Evolutionary conservation across 2,888 invertebrate species (phyloP), one percentile per base, ranked within the genome.

Genomic region (Drosophila falleni): DNA sequence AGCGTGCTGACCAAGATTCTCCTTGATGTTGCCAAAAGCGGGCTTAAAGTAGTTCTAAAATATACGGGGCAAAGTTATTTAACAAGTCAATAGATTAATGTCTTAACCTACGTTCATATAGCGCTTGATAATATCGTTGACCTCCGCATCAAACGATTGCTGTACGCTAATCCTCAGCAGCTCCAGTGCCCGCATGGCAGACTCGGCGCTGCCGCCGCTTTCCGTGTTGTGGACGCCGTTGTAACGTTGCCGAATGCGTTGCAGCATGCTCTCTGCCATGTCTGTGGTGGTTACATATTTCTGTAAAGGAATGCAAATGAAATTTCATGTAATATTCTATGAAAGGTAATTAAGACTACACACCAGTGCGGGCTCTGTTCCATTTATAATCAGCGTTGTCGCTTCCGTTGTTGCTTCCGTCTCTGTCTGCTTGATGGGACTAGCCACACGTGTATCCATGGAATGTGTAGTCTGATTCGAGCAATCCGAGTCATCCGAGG

Each of bases 121-220:
- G 75, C 94, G 94, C 78, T 94, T 93, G 58, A 95, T 93, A 53
- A 95, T 93, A 31, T 92, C 91, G 84, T 94, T 93, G 47, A 95
- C 93, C 82, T 95, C 95, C 80, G 94, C 93, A 89, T 95, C 95
- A 51, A 95, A 94, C 50, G 93, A 92, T 58, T 93, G 92, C 90
- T 95, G 95, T 60, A 95, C 91, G 80, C 94, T 94, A 78, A 94
- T 94, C 41, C 95, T 91, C 31, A 95, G 89, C 47, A 95, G 89
- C 81, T 95, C 95, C 74, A 95, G 85, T 0, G 95, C 94, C 74
- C 92, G 80, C 91, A 92, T 91, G 5, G 92, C 91, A 0, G 90
- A 87, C 69, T 93, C 93, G 0, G 92, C 86, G 16, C 89, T 88
- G 16, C 89, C 89, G 10, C 87, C 81, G 26, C 87, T 76, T 19